Conservation (phyloP, 2,888 invertebrate genomes). For the Meteorus colon region DNA sequence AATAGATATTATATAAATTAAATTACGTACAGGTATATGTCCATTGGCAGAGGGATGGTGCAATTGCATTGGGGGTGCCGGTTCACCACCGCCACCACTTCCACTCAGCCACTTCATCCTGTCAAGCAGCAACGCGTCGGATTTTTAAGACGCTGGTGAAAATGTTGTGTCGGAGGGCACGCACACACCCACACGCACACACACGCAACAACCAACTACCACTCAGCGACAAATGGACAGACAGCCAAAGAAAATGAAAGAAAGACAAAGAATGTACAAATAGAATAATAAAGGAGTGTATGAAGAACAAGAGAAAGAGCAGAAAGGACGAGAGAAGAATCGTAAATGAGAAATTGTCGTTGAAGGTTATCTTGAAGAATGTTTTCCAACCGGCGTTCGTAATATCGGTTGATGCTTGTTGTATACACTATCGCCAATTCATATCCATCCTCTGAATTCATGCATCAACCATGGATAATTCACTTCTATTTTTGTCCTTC, state of each 20-base stretch:
- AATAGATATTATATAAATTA: background rate
- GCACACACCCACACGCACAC: conserved; percentile 44
- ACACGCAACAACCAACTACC: conserved; percentile 42
- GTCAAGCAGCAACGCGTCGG: conserved; percentile 49
- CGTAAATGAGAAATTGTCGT: conserved; percentile 42
- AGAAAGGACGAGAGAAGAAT: conserved; percentile 33
- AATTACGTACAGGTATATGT: conserved; percentile 68
- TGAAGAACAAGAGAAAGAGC: conserved; percentile 34
- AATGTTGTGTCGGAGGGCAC: conserved; percentile 44
- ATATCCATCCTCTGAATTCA: conserved; percentile 2
- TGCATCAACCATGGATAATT: background rate
- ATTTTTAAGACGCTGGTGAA: conserved; percentile 37
- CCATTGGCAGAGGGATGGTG: conserved; percentile 72
- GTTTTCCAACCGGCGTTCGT: conserved; percentile 52
- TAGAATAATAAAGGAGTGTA: background rate
- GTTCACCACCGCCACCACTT: conserved; percentile 80
- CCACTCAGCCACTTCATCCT: conserved; percentile 74
- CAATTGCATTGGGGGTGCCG: conserved; percentile 75
- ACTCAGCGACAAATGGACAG: conserved; percentile 35
- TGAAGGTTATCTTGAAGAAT: conserved; percentile 50
- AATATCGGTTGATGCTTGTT: conserved; percentile 29
- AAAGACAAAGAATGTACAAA: conserved; percentile 20
- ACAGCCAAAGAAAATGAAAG: conserved; percentile 32
- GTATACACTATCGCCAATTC: conserved; percentile 20
- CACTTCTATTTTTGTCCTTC: background rate